Conservation (phyloP, 2,797 vertebrate species). For the Kryptolebias ocellatus region DNA sequence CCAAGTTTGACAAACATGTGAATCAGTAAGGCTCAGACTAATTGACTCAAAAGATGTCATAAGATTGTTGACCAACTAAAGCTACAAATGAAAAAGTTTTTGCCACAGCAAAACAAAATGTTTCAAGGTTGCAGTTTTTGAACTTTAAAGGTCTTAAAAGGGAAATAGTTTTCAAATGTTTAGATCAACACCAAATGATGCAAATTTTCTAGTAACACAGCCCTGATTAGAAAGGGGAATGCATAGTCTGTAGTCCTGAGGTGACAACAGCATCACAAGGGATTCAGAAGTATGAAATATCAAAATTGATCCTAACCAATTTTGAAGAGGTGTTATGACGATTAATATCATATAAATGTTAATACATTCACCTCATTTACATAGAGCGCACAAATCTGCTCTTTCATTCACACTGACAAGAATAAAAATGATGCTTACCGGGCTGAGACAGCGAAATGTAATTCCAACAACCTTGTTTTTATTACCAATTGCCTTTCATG, state of each 20-base stretch:
- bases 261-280: neutral
- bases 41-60: neutral
- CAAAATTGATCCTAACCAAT: constrained; percentile 7
- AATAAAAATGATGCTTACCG: constrained; percentile 21
- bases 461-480: neutral
- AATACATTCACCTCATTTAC: constrained; percentile 29
- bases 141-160: too few species aligned
- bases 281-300: neutral
- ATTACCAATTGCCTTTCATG: neutral
- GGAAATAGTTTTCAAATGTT: too few species aligned
- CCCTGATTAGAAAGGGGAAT: neutral
- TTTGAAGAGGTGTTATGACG: constrained; percentile 17
- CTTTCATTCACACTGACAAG: constrained; percentile 21
- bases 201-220: too few species aligned
- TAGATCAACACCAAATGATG: too few species aligned
- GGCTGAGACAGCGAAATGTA: constrained; percentile 1
- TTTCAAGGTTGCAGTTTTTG: too few species aligned
- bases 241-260: neutral
- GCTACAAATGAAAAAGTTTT: too few species aligned
- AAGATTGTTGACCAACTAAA: too few species aligned
- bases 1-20: neutral
- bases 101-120: too few species aligned
- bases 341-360: constrained; percentile 41
- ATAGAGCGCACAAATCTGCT: constrained; percentile 7
- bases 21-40: neutral